These are phyloP conservation scores for Chamaetylas fuelleborni DNA, from an alignment of 2,113 vertebrate species.

Conservation along the genomic window DNA sequence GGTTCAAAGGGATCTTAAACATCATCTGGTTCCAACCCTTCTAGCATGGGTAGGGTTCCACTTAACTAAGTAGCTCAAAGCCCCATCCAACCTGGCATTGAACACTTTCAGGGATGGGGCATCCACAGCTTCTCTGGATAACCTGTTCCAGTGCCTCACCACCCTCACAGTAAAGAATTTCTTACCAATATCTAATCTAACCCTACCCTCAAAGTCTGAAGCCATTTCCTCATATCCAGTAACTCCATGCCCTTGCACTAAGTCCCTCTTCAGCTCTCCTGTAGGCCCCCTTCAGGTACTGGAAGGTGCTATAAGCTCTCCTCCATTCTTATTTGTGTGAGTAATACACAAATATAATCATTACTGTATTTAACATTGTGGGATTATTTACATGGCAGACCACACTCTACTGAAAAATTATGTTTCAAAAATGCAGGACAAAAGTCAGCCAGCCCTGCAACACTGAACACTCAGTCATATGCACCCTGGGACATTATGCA, in stretches of 20 bases:
- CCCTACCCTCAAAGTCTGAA: neutral
- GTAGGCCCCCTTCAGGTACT: neutral
- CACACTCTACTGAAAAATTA: neutral
- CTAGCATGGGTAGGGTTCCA: neutral
- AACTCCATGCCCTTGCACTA: neutral
- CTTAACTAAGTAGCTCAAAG: neutral
- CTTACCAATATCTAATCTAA: neutral
- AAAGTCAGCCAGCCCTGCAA: neutral
- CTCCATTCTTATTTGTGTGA: neutral
- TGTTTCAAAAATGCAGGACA: neutral
- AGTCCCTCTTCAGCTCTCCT: neutral
- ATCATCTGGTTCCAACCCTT: rapidly evolving
- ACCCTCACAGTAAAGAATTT: neutral
- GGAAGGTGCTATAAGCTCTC: neutral
- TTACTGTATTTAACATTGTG: neutral
- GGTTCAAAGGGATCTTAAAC: neutral
- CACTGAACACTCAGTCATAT: neutral
- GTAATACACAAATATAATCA: neutral
- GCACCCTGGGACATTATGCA: neutral
- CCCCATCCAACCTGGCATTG: neutral
- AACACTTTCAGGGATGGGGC: neutral
- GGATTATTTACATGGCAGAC: neutral
- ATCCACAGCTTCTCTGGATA: neutral
- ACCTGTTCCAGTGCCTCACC: neutral
- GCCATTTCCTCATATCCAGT: too few species aligned